These are phyloP conservation scores for Palythoa grandiflora DNA, from an alignment of 92 coral and sea anemone genomes.

Conservation along the genomic window DNA sequence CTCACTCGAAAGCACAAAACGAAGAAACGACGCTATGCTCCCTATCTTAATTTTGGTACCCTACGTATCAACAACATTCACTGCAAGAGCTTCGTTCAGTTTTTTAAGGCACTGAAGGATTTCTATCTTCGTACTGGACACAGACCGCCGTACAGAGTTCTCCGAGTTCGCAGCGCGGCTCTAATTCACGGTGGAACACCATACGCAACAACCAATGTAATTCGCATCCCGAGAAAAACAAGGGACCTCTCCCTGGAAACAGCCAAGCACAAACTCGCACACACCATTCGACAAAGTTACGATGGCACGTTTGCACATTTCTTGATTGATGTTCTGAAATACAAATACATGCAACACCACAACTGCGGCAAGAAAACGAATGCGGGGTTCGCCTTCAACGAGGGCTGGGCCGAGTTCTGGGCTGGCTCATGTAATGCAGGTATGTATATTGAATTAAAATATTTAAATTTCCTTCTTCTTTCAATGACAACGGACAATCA, in stretches of 20 bases:
- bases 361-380: background rate
- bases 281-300: background rate
- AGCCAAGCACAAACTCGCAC: slow-evolving; percentile 17
- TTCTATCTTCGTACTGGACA: background rate
- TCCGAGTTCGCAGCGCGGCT: background rate
- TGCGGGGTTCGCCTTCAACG: background rate
- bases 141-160: background rate
- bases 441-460: background rate
- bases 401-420: slow-evolving; percentile 33
- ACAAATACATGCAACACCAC: background rate
- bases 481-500: too few species aligned
- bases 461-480: too few species aligned
- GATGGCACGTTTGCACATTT: background rate
- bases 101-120: background rate
- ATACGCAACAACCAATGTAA: background rate
- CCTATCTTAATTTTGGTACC: background rate
- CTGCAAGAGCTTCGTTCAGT: background rate
- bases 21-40: background rate
- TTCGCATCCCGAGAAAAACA: background rate
- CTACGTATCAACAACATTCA: background rate
- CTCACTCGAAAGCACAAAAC: background rate
- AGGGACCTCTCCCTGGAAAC: background rate
- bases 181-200: background rate
- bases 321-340: background rate
- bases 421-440: background rate